Evolutionary conservation across 2,888 invertebrate genomes (phyloP), one percentile per base, ranked within the genome.

Genomic region (Andrena minutula): DNA sequence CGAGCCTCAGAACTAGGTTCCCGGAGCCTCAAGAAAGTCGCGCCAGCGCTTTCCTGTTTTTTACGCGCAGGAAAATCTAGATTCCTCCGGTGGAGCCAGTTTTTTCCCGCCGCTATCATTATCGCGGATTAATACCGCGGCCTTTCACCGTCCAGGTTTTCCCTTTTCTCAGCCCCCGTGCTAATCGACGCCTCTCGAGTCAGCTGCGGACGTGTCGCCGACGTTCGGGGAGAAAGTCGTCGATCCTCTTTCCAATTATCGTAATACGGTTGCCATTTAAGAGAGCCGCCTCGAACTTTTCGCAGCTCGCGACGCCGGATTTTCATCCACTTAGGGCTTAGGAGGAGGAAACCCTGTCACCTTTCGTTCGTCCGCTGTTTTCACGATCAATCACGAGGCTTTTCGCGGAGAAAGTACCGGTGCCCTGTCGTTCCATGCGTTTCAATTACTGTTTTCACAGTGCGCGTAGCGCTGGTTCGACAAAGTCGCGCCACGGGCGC

Each of bases 331-430:
- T 16, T 16, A 41, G 16, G 41, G 16, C 41, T 16, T 16, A 4
- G 41, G 12, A 41, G 41, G 16, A 16, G 41, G 23, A 23, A 12
- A 56, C 20, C 4, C 26, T 10, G 23, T 4, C 20, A 56, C 10
- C 26, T 8, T 12, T 23, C 23, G 56, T 51, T 8, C 20, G 23
- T 16, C 30, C 5, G 10, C 30, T 10, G n/a, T 79, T 65, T 77
- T 65, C 64, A 41, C 47, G 23, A 6, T 49, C 28, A 30, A 12
- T 16, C 2, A 30, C 35, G 65, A 6, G 16, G 26, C 65, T 86
- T 82, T 79, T 61, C 76, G 2, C 71, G 58, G 84, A 63, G 86
- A 86, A 79, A 86, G 79, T 53, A 20, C 6, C 12, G 70, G 10
- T 23, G 23, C 53, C 53, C 10, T 3, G 53, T 20, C 20, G 51